Evolutionary conservation across 2,888 invertebrate genomes (phyloP), one percentile per base, ranked within the genome.

Genomic region (Tachina grossa): DNA sequence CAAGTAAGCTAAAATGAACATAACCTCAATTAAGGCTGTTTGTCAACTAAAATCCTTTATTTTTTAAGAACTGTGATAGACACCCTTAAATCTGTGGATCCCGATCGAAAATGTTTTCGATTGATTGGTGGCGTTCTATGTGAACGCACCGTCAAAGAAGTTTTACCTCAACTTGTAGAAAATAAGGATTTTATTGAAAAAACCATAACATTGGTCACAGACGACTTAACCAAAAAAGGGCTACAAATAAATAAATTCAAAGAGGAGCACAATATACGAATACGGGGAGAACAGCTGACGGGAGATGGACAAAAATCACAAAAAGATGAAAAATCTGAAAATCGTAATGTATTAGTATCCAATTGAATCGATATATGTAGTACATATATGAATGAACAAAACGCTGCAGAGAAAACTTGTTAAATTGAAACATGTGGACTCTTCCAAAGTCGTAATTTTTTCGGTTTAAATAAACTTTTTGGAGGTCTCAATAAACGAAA

Each of bases 91-190:
- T 96, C 96, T 83, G 96, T 98, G 31, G 97, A 97, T 90, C 95
- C 95, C 14, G 95, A 95, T 74, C 95, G 98, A 88, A 97, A 96
- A 92, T 99, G 99, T 93, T 99, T 96, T 93, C 95, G 98, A 90
- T 95, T 98, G 94, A 96, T 99, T 87, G 98, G 98, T 75, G 98
- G 98, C 41, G 97, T 99, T 80, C 94, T 99, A 76, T 97, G 98
- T 87, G 98, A 99, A 93, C 94, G 97, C 88, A 98, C 97, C 13
- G 99, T 98, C 0, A 96, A 96, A 90, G 98, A 97, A 89, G 97
- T 99, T 69, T 93, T 98, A 89, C 98, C 98, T 14, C 96, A 96
- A 88, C 94, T 99, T 85, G 93, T 95, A 87, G 94, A 94, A 87
- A 98, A 98, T 92, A 95, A 95, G 91, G 96, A 97, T 89, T 95